These are phyloP conservation scores for Australoheros facetus DNA, from an alignment of 2,797 vertebrate species.

Conservation along the genomic window DNA sequence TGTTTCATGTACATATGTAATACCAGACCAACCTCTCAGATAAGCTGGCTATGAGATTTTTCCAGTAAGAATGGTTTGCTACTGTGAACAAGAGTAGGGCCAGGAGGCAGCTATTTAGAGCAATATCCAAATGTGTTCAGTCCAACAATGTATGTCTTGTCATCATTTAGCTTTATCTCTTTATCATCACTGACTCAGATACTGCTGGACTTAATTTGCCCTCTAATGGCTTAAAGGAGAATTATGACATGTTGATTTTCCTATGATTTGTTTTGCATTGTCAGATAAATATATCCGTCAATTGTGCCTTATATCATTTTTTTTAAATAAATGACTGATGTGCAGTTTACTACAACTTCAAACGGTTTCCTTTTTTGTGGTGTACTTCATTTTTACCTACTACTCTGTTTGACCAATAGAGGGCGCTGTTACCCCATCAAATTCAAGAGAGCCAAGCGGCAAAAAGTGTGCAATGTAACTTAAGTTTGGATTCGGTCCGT, in stretches of 20 bases:
- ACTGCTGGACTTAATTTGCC: background rate
- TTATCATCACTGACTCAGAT: background rate
- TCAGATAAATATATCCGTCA: background rate
- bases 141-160: background rate
- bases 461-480: background rate
- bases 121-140: background rate
- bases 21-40: background rate
- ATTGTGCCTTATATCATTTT: conserved; percentile 34
- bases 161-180: background rate
- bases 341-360: background rate
- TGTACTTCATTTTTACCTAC: background rate
- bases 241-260: background rate
- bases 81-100: background rate
- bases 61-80: background rate
- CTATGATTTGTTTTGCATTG: conserved; percentile 7
- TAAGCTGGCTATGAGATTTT: background rate
- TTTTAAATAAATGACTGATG: conserved; percentile 22
- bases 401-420: conserved; percentile 30
- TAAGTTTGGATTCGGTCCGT: background rate
- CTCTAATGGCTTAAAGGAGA: background rate
- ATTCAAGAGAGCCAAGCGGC: background rate
- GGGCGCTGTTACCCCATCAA: conserved; percentile 46
- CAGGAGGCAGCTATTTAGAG: background rate
- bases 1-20: background rate
- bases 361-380: background rate